Base-by-base conservation (phyloP, 2,113 vertebrate genomes). In the Archilochus colubris region DNA sequence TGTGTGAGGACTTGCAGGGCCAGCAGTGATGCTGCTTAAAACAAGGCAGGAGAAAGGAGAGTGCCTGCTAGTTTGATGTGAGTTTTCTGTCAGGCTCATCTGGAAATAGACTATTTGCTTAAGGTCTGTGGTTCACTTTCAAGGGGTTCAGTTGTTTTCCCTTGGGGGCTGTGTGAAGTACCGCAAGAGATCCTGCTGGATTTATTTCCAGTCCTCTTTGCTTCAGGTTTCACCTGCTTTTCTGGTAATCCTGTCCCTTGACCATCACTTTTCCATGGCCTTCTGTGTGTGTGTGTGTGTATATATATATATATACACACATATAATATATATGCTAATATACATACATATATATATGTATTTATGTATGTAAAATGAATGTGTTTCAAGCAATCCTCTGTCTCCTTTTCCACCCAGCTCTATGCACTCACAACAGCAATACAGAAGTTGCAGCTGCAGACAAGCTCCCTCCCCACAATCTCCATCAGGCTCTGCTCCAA, bases 401-500 rank as follows among this genome's bases (percentile, higher is more conserved):
- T 21, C 6, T 74, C 12, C 19, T 31, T 82, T 70, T 72, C 40
- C 0, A 1, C 17, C 51, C 36, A 58, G 30, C 9, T 50, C 57
- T 23, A 25, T 11, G n/a, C 55, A 76, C 30, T 31, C 55, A 59
- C 17, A 91, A 9, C 55, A 80, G n/a, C n/a, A 73, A 64, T 3
- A 51, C 51, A 75, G 48, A 82, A 72, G 64, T 44, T 70, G 91
- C 74, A 89, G 74, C 62, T 89, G 89, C 84, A 79, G 70, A 84
- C 81, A 55, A 82, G 54, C 50, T 88, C 31, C 30, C 68, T 93
- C 76, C 54, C 82, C 50, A 44, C 67, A n/a, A 27, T n/a, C 61
- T 53, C 82, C 2, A 11, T 33, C 86, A 79, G 95, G 90, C 94
- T 93, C 36, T 0, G 36, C 94, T 96, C 91, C 96, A 95, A 86